These are phyloP conservation scores for Julus scanicus DNA, from an alignment of 2,888 invertebrate species.

Conservation along the genomic window DNA sequence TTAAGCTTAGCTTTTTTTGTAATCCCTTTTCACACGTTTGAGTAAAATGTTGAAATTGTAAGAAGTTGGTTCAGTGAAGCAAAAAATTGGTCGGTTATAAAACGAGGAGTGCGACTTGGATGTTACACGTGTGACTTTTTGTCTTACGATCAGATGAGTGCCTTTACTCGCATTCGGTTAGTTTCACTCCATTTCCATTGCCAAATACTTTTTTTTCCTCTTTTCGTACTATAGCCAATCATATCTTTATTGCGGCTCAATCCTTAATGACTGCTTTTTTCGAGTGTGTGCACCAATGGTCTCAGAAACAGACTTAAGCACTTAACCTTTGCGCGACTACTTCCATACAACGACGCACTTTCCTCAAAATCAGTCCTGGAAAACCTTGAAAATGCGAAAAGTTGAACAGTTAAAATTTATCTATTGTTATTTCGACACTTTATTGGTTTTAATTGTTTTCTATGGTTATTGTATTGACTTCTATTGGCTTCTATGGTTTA, in stretches of 20 bases:
- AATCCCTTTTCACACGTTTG: slow-evolving; percentile 36
- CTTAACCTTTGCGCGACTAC: neutral
- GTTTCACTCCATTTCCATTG: slow-evolving; percentile 45
- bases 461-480: too few relatives aligned
- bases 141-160: slow-evolving; percentile 37
- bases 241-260: neutral
- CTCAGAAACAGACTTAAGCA: neutral
- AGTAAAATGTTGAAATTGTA: slow-evolving; percentile 16
- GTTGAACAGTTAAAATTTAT: too few relatives aligned
- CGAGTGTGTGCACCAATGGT: neutral
- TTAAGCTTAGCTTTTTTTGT: neutral
- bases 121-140: neutral
- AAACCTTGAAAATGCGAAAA: neutral
- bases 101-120: neutral
- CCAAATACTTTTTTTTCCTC: neutral
- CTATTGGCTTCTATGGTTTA: too few relatives aligned
- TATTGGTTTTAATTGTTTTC: too few relatives aligned
- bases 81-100: slow-evolving; percentile 36
- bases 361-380: neutral
- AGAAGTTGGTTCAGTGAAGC: slow-evolving; percentile 45
- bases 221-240: neutral
- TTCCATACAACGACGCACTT: neutral
- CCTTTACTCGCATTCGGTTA: slow-evolving; percentile 20
- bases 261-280: slow-evolving; percentile 37
- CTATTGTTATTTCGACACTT: too few relatives aligned